Evolutionary conservation across 2,113 vertebrate species (phyloP).

Genomic region (Planiliza haematocheilus): DNA sequence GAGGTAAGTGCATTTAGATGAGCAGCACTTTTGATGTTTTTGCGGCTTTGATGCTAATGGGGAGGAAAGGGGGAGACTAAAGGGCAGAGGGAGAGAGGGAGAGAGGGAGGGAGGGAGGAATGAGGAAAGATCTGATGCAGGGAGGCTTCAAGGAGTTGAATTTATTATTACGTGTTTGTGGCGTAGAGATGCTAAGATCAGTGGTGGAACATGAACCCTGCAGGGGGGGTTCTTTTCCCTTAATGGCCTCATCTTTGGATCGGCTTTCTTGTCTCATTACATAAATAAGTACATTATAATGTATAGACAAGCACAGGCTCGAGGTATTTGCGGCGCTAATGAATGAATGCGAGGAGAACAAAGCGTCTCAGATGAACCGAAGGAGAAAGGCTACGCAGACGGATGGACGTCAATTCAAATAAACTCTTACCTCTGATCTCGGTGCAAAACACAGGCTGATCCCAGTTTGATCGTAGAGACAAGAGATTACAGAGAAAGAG

Average conservation of each 20-base stretch:
- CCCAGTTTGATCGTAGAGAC: too few species aligned
- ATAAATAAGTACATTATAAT: neutral
- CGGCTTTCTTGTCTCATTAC: neutral
- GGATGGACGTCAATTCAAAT: too few species aligned
- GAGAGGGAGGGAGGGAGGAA: too few species aligned
- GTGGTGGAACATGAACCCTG: slow-evolving; percentile 17
- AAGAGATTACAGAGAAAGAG: too few species aligned
- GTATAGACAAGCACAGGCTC: neutral
- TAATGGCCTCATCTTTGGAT: neutral
- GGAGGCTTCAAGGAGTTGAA: slow-evolving; percentile 29
- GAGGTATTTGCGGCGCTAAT: neutral
- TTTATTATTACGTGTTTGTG: slow-evolving; percentile 37
- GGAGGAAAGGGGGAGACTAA: slow-evolving; percentile 35
- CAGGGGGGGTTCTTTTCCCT: neutral
- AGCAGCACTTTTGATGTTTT: slow-evolving; percentile 60
- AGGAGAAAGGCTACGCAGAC: too few species aligned
- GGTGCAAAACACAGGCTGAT: too few species aligned
- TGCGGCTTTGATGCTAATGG: slow-evolving; percentile 59
- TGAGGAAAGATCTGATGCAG: slow-evolving; percentile 16
- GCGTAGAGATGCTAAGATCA: slow-evolving; percentile 28
- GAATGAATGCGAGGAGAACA: neutral
- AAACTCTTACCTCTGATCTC: too few species aligned
- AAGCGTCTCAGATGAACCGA: too few species aligned
- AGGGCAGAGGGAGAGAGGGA: too few species aligned
- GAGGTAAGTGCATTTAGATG: slow-evolving; percentile 50